These are phyloP conservation scores for Pedionomus torquatus DNA, from an alignment of 2,113 vertebrate species.

Conservation along the genomic window DNA sequence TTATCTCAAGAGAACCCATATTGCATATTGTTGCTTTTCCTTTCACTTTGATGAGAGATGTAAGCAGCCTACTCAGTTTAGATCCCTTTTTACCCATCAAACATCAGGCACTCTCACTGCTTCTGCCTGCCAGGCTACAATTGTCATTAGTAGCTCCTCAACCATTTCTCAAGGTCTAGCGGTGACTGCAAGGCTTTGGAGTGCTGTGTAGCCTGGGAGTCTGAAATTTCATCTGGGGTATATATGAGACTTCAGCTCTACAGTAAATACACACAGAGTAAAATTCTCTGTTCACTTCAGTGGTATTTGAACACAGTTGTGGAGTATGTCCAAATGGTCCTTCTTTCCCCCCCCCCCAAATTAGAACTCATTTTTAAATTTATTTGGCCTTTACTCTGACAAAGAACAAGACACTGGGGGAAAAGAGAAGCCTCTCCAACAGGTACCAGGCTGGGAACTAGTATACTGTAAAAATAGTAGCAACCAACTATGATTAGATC, in stretches of 20 bases:
- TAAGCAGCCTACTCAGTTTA: background rate
- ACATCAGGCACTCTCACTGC: accelerated
- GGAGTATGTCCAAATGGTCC: background rate
- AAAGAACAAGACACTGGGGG: background rate
- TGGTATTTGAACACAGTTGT: background rate
- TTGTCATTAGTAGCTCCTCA: background rate
- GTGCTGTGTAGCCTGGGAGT: background rate
- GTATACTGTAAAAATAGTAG: background rate
- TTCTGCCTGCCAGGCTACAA: background rate
- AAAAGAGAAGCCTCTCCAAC: background rate
- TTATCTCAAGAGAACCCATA: background rate
- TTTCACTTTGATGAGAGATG: background rate
- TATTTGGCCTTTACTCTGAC: background rate
- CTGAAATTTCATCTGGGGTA: background rate
- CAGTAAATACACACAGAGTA: background rate
- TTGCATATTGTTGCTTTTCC: background rate
- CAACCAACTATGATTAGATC: background rate
- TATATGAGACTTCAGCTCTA: background rate
- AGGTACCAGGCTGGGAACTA: background rate
- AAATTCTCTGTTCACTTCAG: background rate
- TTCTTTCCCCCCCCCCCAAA: accelerated
- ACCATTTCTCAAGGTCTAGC: background rate
- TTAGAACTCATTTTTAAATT: background rate
- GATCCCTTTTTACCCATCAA: background rate
- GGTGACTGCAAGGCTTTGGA: background rate